A percentile compares a stretch with the other conserved stretches of the same genome.
Evolutionary conservation across 2,797 vertebrate genomes (phyloP).

Genomic region (Trachurus trachurus): DNA sequence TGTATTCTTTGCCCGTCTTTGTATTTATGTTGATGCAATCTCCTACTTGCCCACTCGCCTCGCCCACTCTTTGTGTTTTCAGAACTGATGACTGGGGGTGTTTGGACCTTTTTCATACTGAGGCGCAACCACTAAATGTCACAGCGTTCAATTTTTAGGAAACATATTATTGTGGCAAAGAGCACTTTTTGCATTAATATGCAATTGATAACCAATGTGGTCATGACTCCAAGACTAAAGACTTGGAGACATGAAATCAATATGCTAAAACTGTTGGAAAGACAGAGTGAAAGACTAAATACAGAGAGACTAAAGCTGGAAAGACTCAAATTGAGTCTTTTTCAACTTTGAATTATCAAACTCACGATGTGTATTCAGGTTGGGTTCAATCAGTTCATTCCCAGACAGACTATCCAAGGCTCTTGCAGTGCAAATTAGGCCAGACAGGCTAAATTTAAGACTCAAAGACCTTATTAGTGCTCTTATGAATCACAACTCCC

Average conservation of each 20-base stretch:
- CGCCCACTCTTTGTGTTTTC: neutral
- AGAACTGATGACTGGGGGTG: slow-evolving; percentile 3
- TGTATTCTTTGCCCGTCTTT: neutral
- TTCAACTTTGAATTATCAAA: too few species aligned
- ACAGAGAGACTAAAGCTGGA: neutral
- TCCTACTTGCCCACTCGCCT: neutral
- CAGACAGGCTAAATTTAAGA: slow-evolving; percentile 61
- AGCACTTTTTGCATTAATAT: slow-evolving; percentile 19
- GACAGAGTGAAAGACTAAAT: neutral
- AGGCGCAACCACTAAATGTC: slow-evolving; percentile 3
- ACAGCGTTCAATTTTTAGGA: slow-evolving; percentile 22
- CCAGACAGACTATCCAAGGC: slow-evolving; percentile 33
- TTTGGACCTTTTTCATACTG: slow-evolving; percentile 35
- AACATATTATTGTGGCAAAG: slow-evolving; percentile 25
- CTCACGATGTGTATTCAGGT: slow-evolving; percentile 52
- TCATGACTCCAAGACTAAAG: slow-evolving; percentile 20
- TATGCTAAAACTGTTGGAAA: slow-evolving; percentile 7
- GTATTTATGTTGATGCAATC: neutral
- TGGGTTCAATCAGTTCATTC: slow-evolving; percentile 48
- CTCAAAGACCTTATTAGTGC: slow-evolving; percentile 44
- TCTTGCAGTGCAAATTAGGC: slow-evolving; percentile 51
- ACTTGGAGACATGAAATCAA: slow-evolving; percentile 29
- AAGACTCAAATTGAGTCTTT: too few species aligned
- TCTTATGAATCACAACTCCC: slow-evolving; percentile 34
- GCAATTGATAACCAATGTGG: slow-evolving; percentile 22